Base-by-base conservation (phyloP, 2,888 invertebrate species). In the Alloscopus bannaensis region DNA sequence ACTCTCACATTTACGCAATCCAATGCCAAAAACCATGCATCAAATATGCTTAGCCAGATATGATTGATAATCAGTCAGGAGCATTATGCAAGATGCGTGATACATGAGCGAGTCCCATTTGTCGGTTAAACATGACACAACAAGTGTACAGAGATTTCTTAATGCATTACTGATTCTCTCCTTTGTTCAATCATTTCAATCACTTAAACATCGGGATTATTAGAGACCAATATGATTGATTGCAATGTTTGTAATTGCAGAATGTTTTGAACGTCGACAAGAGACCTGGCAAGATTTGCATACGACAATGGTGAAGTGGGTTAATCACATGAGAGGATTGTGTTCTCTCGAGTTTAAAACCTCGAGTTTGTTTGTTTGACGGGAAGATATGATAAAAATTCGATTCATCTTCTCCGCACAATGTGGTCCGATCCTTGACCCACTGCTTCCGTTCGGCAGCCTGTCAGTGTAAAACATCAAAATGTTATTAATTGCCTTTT, bases 271-370 rank as follows among this genome's bases (percentile, higher is more conserved):
- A n/a, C n/a, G n/a, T n/a, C n/a, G n/a, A n/a, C n/a, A n/a, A n/a
- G 8, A 45, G n/a, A 52, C 16, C 24, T 24, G 24, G 11, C 6
- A 8, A 52, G 24, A 52, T 52, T 52, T 52, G 20, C 52, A 52
- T 52, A 24, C 59, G 59, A 31, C 59, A 59, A 59, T 59, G 59
- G 20, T 20, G 31, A 29, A 59, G 26, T 59, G 31, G 59, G 59
- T 59, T 59, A 59, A 59, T 59, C 31, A 20, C 59, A 59, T 31
- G 31, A n/a, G 8, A 36, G 13, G 24, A 24, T 11, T 36, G 36
- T 36, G 13, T 6, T 6, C 13, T 6, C 36, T 36, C 36, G 13
- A 13, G 8, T 36, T n/a, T n/a, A n/a, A n/a, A n/a, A n/a, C n/a
- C n/a, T n/a, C n/a, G n/a, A n/a, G n/a, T n/a, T n/a, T n/a, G n/a